These are phyloP conservation scores for Parauchenoglanis ngamensis DNA, from an alignment of 2,797 vertebrate genomes.

Conservation along the genomic window DNA sequence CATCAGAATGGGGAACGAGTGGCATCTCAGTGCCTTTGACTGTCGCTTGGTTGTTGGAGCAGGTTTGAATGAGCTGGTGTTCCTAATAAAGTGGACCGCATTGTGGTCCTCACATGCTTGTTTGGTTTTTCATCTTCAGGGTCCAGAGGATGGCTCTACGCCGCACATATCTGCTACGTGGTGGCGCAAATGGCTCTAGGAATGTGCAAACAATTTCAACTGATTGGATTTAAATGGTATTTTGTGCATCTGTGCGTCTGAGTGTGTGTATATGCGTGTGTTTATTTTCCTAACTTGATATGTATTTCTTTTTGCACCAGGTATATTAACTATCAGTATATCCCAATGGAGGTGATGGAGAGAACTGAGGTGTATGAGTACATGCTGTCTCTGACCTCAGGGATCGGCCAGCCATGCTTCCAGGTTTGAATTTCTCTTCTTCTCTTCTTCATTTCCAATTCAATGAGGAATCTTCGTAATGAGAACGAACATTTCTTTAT, in stretches of 20 bases:
- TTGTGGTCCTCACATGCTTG: neutral
- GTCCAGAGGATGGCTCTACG: neutral
- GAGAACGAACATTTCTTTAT: neutral
- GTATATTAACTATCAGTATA: accelerated
- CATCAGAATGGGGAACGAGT: neutral
- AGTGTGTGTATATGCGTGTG: neutral
- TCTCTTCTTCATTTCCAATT: neutral
- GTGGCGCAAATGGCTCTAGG: neutral
- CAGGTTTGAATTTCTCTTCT: neutral
- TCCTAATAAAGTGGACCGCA: neutral
- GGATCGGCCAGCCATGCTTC: neutral
- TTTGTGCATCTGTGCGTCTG: neutral
- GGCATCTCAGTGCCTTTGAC: neutral
- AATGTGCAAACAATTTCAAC: neutral
- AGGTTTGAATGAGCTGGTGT: neutral
- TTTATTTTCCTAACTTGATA: neutral
- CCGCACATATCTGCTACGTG: constrained; percentile 1
- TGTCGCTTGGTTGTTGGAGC: neutral
- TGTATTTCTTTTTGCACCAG: neutral
- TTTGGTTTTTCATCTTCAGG: neutral
- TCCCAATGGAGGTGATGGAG: neutral
- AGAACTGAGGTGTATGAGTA: constrained; percentile 11
- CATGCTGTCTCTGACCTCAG: neutral
- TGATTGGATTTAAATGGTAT: neutral
- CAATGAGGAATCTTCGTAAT: neutral